Conservation (phyloP, 2,888 invertebrate species). For the Oscheius sp. region DNA sequence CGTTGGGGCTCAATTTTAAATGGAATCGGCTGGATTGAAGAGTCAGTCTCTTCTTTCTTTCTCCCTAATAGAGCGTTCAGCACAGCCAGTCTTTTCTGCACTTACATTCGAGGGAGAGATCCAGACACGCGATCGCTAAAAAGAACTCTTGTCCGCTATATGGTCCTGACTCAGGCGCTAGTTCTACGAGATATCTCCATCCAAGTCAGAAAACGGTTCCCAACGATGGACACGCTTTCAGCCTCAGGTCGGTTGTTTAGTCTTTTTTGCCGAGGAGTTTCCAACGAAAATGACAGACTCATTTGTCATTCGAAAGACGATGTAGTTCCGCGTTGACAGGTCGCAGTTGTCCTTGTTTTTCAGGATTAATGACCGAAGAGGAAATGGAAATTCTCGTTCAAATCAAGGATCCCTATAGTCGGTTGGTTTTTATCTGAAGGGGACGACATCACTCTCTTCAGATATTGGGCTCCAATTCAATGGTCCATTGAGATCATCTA, state of each 20-base stretch:
- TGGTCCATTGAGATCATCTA: conserved; percentile 55
- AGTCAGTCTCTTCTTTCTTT: conserved; percentile 49
- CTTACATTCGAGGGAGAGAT: conserved; percentile 51
- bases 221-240: conserved; percentile 57
- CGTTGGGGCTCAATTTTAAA: conserved; percentile 57
- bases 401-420: conserved; percentile 62
- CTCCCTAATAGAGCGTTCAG: conserved; percentile 40
- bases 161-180: conserved; percentile 53
- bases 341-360: no score
- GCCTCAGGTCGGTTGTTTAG: conserved; percentile 43
- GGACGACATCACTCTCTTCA: neutral
- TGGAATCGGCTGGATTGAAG: conserved; percentile 60
- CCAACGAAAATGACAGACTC: no score
- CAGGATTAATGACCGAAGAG: conserved; percentile 55
- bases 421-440: conserved; percentile 16
- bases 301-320: no score
- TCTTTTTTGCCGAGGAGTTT: no score
- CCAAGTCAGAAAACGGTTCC: conserved; percentile 56
- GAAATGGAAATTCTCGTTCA: conserved; percentile 56
- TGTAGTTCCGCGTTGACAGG: no score
- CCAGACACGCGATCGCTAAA: conserved; percentile 46
- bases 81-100: conserved; percentile 57
- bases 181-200: conserved; percentile 60
- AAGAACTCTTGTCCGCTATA: conserved; percentile 52
- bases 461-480: conserved; percentile 59